Conservation (phyloP, 2,113 vertebrate genomes). For the Rutilus rutilus region DNA sequence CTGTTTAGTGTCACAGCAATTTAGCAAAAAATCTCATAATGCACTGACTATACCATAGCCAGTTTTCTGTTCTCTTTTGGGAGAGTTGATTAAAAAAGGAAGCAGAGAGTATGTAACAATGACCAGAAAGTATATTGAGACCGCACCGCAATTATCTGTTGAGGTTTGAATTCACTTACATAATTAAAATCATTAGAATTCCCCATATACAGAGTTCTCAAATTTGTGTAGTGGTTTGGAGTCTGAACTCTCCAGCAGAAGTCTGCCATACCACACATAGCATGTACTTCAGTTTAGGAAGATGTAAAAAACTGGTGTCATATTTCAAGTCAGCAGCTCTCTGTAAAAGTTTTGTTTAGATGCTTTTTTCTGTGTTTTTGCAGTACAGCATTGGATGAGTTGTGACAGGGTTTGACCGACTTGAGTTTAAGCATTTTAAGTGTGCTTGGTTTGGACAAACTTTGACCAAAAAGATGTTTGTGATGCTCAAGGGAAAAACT, state of each 20-base stretch:
- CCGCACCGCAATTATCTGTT: slow-evolving; percentile 28
- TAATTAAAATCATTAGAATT: slow-evolving; percentile 38
- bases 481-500: slow-evolving; percentile 50
- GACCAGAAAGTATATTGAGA: slow-evolving; percentile 37
- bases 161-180: slow-evolving; percentile 34
- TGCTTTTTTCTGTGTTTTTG: slow-evolving; percentile 23
- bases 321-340: slow-evolving; percentile 17
- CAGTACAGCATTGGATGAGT: slow-evolving; percentile 22
- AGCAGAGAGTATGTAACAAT: slow-evolving; percentile 26
- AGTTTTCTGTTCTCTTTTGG: neutral
- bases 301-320: neutral
- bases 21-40: slow-evolving; percentile 7
- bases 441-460: slow-evolving; percentile 56
- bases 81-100: slow-evolving; percentile 8
- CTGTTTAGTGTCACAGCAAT: slow-evolving; percentile 27
- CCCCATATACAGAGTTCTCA: neutral
- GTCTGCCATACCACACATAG: slow-evolving; percentile 28
- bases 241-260: slow-evolving; percentile 17
- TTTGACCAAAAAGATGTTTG: slow-evolving; percentile 51
- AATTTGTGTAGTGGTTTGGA: slow-evolving; percentile 29
- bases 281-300: slow-evolving; percentile 7
- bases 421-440: slow-evolving; percentile 57
- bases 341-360: slow-evolving; percentile 4
- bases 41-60: neutral
- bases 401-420: slow-evolving; percentile 48